Evolutionary conservation across 2,113 vertebrate species (phyloP).

Genomic region (Hemiscyllium ocellatum): DNA sequence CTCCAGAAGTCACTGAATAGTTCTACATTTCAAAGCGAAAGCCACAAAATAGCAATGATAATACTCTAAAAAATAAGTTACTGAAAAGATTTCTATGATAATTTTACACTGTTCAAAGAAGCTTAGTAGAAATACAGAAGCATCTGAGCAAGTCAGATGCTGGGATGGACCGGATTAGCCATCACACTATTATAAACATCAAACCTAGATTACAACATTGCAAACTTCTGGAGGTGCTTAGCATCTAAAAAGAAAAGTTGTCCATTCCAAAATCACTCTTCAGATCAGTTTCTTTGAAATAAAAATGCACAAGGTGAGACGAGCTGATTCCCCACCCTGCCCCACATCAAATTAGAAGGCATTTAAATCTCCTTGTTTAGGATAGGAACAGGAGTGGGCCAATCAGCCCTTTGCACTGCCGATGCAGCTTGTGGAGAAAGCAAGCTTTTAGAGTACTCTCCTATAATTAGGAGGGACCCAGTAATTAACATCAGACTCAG

Average conservation of each 20-base stretch:
- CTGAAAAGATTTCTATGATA: neutral
- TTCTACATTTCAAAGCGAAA: neutral
- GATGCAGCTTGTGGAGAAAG: neutral
- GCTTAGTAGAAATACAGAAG: neutral
- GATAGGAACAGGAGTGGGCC: too few species aligned
- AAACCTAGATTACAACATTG: neutral
- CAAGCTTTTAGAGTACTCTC: neutral
- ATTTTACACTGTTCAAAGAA: neutral
- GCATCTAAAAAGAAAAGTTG: neutral
- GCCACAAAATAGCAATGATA: neutral
- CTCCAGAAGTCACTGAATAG: neutral
- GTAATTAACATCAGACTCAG: neutral
- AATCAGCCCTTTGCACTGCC: too few species aligned
- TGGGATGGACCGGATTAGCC: too few species aligned
- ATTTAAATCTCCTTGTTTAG: neutral
- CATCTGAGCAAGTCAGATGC: neutral
- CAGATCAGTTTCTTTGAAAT: neutral
- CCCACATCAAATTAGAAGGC: neutral
- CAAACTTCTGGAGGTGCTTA: neutral
- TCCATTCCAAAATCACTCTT: too few species aligned
- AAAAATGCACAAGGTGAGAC: neutral
- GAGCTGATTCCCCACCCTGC: too few species aligned
- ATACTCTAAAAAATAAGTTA: neutral
- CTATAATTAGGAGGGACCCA: neutral
- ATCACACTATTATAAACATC: neutral